A percentile compares a stretch with the other conserved stretches of the same genome.
These are phyloP conservation scores for Cairina moschata DNA, from an alignment of 2,113 vertebrate genomes.

Conservation along the genomic window DNA sequence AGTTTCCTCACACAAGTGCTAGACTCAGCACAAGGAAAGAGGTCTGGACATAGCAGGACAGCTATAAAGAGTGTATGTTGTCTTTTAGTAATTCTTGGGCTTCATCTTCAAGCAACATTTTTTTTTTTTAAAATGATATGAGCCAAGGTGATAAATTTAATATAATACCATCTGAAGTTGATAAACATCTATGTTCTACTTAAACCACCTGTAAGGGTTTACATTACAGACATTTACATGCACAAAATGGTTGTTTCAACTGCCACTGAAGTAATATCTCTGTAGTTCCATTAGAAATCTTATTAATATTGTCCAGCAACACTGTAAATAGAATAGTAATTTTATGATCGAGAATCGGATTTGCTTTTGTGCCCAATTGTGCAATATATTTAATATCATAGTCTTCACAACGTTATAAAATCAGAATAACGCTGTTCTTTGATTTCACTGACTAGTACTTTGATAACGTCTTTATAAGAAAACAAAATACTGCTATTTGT, in stretches of 20 bases:
- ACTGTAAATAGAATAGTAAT: not conserved
- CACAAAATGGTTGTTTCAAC: not conserved
- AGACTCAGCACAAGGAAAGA: not conserved
- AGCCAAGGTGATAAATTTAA: not conserved
- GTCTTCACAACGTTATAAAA: not conserved
- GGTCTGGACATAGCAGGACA: not conserved
- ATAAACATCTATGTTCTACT: not conserved
- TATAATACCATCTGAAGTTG: not conserved
- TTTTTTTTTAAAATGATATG: not conserved
- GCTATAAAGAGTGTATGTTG: not conserved
- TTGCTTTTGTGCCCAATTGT: not conserved
- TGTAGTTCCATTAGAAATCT: not conserved
- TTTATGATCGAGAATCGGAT: not conserved
- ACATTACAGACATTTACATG: not conserved
- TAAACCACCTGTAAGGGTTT: not conserved
- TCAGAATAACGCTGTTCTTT: not conserved
- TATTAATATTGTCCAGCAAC: not conserved
- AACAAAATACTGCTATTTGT: not conserved
- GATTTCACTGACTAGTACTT: not conserved
- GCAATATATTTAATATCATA: not conserved
- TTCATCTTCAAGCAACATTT: not conserved
- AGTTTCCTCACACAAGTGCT: not conserved
- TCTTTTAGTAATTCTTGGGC: not conserved
- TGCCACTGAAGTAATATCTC: not conserved
- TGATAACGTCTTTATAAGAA: not conserved